Percentiles rank a stretch among this genome's conserved stretches.
phyloP scores from a whole-genome alignment of 2,113 vertebrate genomes.

The Passer domesticus region DNA sequence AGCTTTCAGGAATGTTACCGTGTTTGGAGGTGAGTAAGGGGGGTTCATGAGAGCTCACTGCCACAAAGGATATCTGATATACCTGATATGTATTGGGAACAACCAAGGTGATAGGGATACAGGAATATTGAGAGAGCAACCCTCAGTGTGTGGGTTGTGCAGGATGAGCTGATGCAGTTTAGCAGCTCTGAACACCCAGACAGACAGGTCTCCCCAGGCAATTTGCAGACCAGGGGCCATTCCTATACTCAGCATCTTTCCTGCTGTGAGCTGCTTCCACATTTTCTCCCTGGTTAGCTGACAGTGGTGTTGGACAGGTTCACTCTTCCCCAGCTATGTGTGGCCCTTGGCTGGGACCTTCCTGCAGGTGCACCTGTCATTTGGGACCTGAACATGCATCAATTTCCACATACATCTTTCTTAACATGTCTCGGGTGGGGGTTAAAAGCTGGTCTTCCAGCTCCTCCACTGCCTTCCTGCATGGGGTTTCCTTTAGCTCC shows the following conservation, averaged over 20 bases:
- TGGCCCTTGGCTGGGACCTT: neutral
- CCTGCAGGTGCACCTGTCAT: neutral
- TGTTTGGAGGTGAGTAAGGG: neutral
- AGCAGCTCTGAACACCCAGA: neutral
- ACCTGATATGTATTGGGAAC: neutral
- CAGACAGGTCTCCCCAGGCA: neutral
- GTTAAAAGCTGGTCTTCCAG: neutral
- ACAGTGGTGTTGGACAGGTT: neutral
- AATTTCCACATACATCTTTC: neutral
- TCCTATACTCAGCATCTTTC: neutral
- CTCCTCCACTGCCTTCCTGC: neutral
- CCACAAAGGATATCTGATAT: neutral
- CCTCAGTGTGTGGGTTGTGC: neutral
- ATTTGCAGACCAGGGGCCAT: neutral
- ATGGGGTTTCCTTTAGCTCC: neutral
- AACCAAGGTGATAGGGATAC: neutral
- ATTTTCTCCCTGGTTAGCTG: neutral
- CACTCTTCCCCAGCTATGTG: accelerated
- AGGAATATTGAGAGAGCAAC: neutral
- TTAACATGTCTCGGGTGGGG: neutral
- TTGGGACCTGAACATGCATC: neutral
- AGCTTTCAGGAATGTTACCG: accelerated
- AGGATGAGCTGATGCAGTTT: neutral
- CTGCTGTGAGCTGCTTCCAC: neutral
- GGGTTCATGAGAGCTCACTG: neutral